Evolutionary conservation across 2,888 invertebrate species (phyloP).

Genomic region (Eupithecia insigniata): DNA sequence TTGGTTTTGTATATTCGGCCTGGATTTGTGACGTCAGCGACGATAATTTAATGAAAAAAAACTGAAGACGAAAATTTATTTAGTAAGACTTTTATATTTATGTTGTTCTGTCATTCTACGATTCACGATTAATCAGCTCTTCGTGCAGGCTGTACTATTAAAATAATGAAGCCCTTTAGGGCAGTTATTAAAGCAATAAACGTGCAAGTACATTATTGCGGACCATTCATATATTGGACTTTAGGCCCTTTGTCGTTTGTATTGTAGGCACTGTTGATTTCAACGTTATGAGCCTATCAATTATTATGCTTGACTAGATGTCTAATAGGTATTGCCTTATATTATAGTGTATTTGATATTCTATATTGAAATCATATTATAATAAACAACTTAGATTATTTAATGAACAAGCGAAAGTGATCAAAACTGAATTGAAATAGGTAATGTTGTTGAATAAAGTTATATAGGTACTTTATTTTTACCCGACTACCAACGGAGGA

Average conservation of each 20-base stretch:
- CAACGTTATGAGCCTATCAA: neutral
- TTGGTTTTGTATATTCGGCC: no score
- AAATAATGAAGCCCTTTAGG: slow-evolving; percentile 58
- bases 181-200: slow-evolving; percentile 47
- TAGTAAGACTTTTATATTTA: neutral
- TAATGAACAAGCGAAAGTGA: neutral
- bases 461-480: no score
- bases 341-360: neutral
- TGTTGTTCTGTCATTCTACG: neutral
- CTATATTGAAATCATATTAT: neutral
- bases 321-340: neutral
- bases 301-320: neutral
- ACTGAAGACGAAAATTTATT: no score
- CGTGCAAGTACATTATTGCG: neutral
- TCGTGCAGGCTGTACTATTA: slow-evolving; percentile 57
- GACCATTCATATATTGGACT: neutral
- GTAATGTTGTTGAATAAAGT: no score
- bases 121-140: slow-evolving; percentile 54
- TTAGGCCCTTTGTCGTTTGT: neutral
- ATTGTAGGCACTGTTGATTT: neutral
- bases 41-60: no score
- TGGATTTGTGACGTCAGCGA: no score
- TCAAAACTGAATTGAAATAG: no score
- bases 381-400: no score
- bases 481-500: no score